A percentile compares a stretch with the other conserved stretches of the same genome.
These are phyloP conservation scores for Sardina pilchardus DNA, from an alignment of 2,113 vertebrate genomes.

Conservation along the genomic window DNA sequence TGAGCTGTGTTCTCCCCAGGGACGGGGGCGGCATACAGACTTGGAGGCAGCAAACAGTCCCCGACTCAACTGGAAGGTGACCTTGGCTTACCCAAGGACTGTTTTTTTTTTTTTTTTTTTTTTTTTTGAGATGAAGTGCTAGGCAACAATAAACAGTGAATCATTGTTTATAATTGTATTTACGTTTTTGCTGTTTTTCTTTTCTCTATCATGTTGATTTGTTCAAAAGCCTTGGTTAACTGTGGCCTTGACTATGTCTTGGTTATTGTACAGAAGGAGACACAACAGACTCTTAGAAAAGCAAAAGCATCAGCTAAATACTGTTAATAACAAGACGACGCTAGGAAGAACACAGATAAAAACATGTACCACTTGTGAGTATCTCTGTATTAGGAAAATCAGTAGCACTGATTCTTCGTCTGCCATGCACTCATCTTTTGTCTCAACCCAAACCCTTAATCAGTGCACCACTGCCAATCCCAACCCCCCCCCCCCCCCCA, in stretches of 20 bases:
- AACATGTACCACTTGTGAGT: too few species aligned
- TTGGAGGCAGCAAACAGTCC: neutral
- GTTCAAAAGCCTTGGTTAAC: neutral
- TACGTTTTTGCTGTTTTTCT: neutral
- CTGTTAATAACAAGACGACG: too few species aligned
- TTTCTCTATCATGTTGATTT: neutral
- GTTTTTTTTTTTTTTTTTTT: too few species aligned
- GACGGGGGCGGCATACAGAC: neutral
- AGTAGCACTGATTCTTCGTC: too few species aligned
- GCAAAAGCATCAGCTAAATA: neutral
- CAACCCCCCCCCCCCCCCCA: too few species aligned
- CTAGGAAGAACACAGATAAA: too few species aligned
- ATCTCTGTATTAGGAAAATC: too few species aligned
- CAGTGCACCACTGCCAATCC: too few species aligned
- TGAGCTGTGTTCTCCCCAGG: neutral
- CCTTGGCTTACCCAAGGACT: neutral
- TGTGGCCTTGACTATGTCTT: neutral
- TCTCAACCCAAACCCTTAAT: too few species aligned
- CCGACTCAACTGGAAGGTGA: neutral
- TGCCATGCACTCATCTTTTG: too few species aligned
- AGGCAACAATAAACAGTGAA: slow-evolving; percentile 8
- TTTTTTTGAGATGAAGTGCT: slow-evolving; percentile 14
- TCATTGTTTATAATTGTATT: slow-evolving; percentile 7
- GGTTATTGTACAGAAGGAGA: neutral
- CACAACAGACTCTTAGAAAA: neutral